Conservation (phyloP, 2,888 invertebrate species). For the Philhelius pedissequus region DNA sequence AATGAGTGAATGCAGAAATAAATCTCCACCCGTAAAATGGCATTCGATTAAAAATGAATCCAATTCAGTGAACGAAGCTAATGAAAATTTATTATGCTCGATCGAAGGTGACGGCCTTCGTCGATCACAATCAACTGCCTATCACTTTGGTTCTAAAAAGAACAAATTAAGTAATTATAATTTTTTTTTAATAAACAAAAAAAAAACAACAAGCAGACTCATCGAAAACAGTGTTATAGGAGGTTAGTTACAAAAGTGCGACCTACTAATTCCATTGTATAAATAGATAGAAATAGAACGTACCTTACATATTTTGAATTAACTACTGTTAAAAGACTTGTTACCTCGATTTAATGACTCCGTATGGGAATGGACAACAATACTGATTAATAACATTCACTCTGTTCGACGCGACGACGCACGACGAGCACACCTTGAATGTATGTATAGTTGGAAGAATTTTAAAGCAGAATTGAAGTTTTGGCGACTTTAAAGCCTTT, state of each 20-base stretch:
- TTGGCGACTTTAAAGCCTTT: conserved; percentile 5
- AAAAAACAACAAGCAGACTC: background rate
- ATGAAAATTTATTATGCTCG: conserved; percentile 7
- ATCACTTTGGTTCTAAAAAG: conserved; percentile 13
- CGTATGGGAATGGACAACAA: conserved; percentile 18
- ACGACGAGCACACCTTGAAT: background rate
- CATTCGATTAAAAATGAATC: background rate
- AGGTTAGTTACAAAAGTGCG: background rate
- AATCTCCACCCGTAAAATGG: background rate
- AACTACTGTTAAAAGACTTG: conserved; percentile 46
- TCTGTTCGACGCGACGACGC: background rate
- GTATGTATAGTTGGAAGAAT: background rate
- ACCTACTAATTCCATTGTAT: background rate
- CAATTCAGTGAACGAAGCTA: background rate
- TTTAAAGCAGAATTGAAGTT: background rate
- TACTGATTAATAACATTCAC: conserved; percentile 40
- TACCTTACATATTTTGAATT: background rate
- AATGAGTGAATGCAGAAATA: background rate
- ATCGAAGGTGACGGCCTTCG: conserved; percentile 42
- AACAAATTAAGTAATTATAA: conserved; percentile 26
- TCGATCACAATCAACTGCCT: conserved; percentile 22
- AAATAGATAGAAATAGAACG: background rate
- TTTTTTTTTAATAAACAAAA: background rate
- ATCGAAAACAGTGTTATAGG: background rate
- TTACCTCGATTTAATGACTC: conserved; percentile 39